Evolutionary conservation across 2,113 vertebrate genomes (phyloP).

Genomic region (Calidris pygmaea): DNA sequence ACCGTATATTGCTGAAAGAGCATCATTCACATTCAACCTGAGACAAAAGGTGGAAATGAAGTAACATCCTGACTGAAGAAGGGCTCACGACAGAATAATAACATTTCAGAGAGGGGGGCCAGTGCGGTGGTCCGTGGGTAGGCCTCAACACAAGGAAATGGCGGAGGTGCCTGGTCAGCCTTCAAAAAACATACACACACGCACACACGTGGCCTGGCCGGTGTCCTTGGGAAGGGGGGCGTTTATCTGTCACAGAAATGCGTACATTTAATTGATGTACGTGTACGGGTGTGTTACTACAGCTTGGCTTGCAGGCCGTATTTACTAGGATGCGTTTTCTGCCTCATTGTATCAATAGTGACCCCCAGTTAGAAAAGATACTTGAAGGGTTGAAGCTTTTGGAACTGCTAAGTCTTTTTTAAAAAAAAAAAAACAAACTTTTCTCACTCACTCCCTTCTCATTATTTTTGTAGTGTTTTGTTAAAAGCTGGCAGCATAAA

Average conservation of each 20-base stretch:
- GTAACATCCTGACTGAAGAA: conserved; percentile 93
- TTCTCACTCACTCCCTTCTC: not conserved
- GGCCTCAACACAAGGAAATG: conserved; percentile 88
- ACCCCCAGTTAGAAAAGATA: not conserved
- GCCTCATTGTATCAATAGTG: not conserved
- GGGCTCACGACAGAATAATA: conserved; percentile 98
- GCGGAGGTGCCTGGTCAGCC: conserved; percentile 82
- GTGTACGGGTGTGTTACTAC: not conserved
- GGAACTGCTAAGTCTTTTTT: not conserved
- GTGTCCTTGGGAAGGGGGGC: conserved; percentile 76
- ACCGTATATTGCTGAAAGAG: conserved; percentile 98
- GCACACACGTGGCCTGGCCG: conserved; percentile 50
- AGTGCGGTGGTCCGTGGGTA: conserved; percentile 34
- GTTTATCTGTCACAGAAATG: conserved; percentile 73
- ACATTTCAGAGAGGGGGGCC: conserved; percentile 82
- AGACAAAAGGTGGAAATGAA: conserved; percentile 99
- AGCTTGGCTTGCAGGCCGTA: not conserved
- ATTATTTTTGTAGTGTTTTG: conserved; percentile 33
- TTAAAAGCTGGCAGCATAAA: not conserved
- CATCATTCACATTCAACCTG: conserved; percentile 91
- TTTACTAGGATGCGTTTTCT: not conserved
- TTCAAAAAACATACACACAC: conserved; percentile 75
- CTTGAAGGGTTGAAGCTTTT: not conserved
- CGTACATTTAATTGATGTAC: not conserved
- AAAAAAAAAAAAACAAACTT: not conserved